Percentiles rank a stretch among this genome's conserved stretches.
phyloP scores from a whole-genome alignment of 2,797 vertebrate genomes.

The Smutsia temminckii region DNA sequence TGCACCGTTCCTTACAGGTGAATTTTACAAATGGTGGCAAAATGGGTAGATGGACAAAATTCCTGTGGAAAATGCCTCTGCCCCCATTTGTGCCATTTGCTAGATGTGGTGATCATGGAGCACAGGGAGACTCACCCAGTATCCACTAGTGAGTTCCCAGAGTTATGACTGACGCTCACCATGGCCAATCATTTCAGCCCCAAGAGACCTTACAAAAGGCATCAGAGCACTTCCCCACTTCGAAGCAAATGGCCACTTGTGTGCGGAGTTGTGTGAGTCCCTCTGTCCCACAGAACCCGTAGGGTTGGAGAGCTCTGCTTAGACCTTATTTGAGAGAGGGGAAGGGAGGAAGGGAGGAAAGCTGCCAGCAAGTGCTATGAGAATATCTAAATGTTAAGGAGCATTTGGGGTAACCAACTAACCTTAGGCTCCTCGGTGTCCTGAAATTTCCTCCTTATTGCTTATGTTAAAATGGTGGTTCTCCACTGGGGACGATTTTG shows the following conservation, averaged over 20 bases:
- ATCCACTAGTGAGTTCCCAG: neutral
- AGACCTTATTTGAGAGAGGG: constrained; percentile 17
- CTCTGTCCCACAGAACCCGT: neutral
- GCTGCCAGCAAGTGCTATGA: neutral
- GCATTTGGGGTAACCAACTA: neutral
- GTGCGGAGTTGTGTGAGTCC: neutral
- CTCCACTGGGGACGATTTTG: neutral
- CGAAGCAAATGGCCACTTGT: neutral
- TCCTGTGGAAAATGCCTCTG: neutral
- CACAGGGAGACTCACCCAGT: neutral
- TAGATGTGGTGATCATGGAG: neutral
- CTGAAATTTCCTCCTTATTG: neutral
- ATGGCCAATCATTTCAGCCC: neutral
- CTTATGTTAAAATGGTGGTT: neutral
- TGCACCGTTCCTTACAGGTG: neutral
- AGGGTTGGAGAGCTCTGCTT: neutral
- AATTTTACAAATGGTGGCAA: neutral
- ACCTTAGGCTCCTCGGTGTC: neutral
- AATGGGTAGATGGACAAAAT: neutral
- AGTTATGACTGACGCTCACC: neutral
- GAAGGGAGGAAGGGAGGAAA: neutral
- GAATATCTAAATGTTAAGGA: neutral
- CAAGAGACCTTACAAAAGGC: neutral
- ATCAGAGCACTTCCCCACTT: neutral
- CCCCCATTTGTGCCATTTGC: neutral